Evolutionary conservation across 2,113 vertebrate species (phyloP), one percentile per base, ranked within the genome.

Genomic region (Sphaerodactylus townsendi): DNA sequence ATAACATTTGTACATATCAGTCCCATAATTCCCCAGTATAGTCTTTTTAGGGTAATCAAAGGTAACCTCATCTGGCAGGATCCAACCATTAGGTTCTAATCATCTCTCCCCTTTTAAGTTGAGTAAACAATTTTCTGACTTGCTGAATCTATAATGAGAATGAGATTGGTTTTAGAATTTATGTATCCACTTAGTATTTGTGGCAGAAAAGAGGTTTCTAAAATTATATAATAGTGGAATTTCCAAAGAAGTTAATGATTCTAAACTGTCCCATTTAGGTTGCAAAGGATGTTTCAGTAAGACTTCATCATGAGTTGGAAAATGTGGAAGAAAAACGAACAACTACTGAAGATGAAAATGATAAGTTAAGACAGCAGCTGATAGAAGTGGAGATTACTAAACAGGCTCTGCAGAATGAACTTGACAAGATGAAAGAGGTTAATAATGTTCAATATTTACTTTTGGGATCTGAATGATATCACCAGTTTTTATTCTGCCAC

Each of bases 391-490:
- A 99, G 85, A 97, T 98, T 91, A 96, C 97, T 64, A 99, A 99
- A 83, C 99, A 99, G 89, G 99, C 98, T 50, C 94, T 99, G 86
- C 99, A 99, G 91, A 99, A 98, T 76, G 98, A 99, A 88, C 91
- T 99, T 91, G 98, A 99, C 76, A 99, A 98, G 95, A 95, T 98
- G 93, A 99, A 99, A 89, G 99, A 99, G 97, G 99, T 99, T 87
- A 95, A 96, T 94, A 56, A 56, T 5, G 33, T 48, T 56, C 87
- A 10, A 41, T 84, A 3, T 91, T 83, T 93, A 5, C 8, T 85
- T 73, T 21, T 37, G 8, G 7, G 82, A 44, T 28, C 28, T 77
- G 0, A 48, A n/a, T 30, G 78, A 44, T 70, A n/a, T 13, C 8
- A 35, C 25, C 30, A 56, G 10, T 76, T 76, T 68, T 30, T 72